These are phyloP conservation scores for Podocnemis expansa DNA, from an alignment of 2,113 vertebrate species.

Conservation along the genomic window DNA sequence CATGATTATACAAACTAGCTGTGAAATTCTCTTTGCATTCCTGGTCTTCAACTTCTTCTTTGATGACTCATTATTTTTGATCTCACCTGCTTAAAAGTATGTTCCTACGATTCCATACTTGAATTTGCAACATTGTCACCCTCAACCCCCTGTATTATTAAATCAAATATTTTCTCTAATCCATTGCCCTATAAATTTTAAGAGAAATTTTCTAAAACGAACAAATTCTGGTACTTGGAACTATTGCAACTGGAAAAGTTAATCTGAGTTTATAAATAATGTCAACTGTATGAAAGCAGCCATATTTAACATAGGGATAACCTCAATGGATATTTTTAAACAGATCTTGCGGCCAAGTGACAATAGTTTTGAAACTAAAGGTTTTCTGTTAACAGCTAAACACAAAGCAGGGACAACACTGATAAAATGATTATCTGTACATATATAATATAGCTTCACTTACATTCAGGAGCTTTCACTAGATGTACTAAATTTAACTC, in stretches of 20 bases:
- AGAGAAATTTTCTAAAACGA: background rate
- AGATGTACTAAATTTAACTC: slow-evolving; percentile 42
- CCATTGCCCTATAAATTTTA: background rate
- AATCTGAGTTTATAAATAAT: background rate
- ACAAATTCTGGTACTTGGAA: background rate
- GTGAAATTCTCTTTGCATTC: background rate
- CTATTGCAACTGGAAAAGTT: background rate
- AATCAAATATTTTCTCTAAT: background rate
- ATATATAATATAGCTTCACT: background rate
- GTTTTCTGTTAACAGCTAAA: background rate
- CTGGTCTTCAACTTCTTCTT: background rate
- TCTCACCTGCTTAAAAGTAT: background rate
- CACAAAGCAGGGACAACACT: background rate
- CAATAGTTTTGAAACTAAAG: background rate
- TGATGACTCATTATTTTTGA: background rate
- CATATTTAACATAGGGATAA: background rate
- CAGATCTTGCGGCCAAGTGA: background rate
- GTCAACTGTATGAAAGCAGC: background rate
- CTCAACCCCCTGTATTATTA: background rate
- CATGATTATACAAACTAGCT: background rate
- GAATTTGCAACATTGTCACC: background rate
- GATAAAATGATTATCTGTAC: background rate
- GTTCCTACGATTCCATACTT: background rate
- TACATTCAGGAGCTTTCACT: background rate
- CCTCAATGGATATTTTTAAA: background rate